These are phyloP conservation scores for Tetranychus urticae DNA, from an alignment of 1,140 invertebrate genomes.

Conservation along the genomic window DNA sequence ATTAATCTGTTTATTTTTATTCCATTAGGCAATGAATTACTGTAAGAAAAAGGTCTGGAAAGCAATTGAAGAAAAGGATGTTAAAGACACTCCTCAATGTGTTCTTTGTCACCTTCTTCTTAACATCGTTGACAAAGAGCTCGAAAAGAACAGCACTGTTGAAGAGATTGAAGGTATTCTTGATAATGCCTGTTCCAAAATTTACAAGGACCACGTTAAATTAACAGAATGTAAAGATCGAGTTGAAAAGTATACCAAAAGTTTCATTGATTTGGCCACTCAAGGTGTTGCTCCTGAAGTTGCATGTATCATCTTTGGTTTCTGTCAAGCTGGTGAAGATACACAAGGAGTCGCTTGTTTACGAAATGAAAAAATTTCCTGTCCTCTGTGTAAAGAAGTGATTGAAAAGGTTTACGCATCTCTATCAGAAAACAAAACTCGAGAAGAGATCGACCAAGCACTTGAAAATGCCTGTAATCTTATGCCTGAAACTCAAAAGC, in stretches of 20 bases:
- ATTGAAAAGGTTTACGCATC: background rate
- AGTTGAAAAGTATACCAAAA: background rate
- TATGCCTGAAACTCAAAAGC: background rate
- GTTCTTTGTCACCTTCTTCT: background rate
- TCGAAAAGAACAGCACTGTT: background rate
- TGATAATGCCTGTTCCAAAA: background rate
- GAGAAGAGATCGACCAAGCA: constrained; percentile 8
- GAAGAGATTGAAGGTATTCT: background rate
- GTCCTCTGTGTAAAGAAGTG: constrained; percentile 7
- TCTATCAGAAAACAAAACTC: background rate
- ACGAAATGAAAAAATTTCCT: background rate
- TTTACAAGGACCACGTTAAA: background rate
- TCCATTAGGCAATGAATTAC: background rate
- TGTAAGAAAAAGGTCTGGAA: background rate
- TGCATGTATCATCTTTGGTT: background rate
- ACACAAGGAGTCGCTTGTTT: background rate
- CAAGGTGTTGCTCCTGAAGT: background rate
- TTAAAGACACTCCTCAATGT: background rate
- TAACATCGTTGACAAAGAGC: background rate
- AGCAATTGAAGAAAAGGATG: background rate
- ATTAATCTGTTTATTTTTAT: too few relatives aligned
- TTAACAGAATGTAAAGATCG: background rate
- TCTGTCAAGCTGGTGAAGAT: background rate
- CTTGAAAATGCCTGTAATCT: constrained; percentile 8
- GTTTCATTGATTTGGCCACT: background rate